Evolutionary conservation across 1,140 invertebrate species (phyloP).

Genomic region (Campodea augens): DNA sequence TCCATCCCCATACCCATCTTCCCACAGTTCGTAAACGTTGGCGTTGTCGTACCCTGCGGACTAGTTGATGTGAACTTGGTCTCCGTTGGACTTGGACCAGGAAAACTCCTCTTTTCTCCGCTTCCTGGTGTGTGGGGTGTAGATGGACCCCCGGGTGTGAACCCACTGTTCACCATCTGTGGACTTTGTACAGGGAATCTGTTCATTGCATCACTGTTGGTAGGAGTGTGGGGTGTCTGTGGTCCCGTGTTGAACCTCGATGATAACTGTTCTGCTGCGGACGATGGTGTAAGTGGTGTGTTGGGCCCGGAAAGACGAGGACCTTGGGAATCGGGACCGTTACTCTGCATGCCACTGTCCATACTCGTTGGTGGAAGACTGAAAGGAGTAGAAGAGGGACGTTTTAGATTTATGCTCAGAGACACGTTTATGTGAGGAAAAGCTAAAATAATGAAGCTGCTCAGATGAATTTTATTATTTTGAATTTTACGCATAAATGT

Average conservation of each 20-base stretch:
- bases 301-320: constrained; percentile 24
- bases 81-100: constrained; percentile 16
- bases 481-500: too few relatives aligned
- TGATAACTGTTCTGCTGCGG: constrained; percentile 20
- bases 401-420: too few relatives aligned
- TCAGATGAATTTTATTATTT: too few relatives aligned
- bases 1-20: constrained; percentile 12
- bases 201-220: constrained; percentile 17
- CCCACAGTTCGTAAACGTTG: constrained; percentile 12
- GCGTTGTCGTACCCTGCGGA: constrained; percentile 12
- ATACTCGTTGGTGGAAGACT: constrained; percentile 17
- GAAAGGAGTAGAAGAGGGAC: constrained; percentile 9
- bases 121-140: constrained; percentile 22
- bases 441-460: too few relatives aligned
- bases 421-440: too few relatives aligned
- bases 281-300: constrained; percentile 24
- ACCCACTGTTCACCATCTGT: constrained; percentile 11
- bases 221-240: constrained; percentile 14
- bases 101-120: constrained; percentile 11
- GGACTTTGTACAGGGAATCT: constrained; percentile 28
- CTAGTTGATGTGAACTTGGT: constrained; percentile 13
- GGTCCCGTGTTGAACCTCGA: constrained; percentile 22
- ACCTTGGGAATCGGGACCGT: constrained; percentile 12
- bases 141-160: constrained; percentile 6
- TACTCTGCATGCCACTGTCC: constrained; percentile 14